Percentiles rank a stretch among this genome's conserved stretches.
Conservation (phyloP, 2,888 invertebrate species). For the Diarsia rubi region DNA sequence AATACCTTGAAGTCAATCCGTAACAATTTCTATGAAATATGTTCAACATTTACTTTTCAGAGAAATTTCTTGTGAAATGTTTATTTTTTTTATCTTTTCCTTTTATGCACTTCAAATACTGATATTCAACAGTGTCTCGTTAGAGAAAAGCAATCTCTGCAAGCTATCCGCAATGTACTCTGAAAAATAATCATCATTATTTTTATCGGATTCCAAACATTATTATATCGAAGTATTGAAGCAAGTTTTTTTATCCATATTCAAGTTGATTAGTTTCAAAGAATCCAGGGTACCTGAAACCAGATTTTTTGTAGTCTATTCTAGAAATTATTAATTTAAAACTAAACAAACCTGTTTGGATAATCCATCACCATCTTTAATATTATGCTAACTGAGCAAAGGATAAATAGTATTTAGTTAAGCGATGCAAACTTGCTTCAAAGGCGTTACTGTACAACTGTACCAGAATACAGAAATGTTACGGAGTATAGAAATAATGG, state of each 20-base stretch:
- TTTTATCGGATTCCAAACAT: constrained; percentile 7
- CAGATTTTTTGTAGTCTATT: not conserved
- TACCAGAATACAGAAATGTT: constrained; percentile 28
- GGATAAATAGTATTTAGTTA: constrained; percentile 59
- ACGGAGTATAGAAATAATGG: constrained; percentile 11
- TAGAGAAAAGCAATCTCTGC: not conserved
- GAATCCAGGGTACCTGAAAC: not conserved
- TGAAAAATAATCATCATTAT: not conserved
- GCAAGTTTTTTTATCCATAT: not conserved
- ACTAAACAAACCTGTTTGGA: constrained; percentile 5
- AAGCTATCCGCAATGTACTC: not conserved
- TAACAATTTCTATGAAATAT: not conserved
- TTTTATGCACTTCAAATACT: not conserved
- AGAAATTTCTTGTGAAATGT: not conserved
- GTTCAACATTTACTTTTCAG: not conserved
- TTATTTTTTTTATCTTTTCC: not conserved
- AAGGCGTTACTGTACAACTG: constrained; percentile 41
- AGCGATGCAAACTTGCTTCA: constrained; percentile 52
- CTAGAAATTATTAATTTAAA: constrained; percentile 3
- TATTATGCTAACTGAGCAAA: constrained; percentile 54
- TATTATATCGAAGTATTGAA: not conserved
- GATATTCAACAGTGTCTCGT: not conserved
- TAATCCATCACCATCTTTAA: constrained; percentile 36
- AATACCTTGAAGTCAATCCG: not conserved
- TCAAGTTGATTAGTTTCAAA: not conserved